Conservation (phyloP, 1,140 invertebrate species). For the Sminthurinus signatus region DNA sequence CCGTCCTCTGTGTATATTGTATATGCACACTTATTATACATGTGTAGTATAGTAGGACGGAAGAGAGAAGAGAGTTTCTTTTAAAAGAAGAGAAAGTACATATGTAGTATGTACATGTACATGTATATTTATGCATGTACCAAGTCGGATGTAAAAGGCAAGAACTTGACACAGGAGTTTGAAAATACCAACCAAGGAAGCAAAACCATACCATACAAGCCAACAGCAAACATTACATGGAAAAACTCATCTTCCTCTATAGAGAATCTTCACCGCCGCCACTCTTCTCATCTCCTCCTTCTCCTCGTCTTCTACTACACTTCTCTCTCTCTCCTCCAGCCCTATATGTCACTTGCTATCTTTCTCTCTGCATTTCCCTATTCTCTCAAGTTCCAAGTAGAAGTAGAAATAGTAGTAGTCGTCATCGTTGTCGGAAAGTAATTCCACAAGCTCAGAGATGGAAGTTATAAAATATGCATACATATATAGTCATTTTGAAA, state of each 20-base stretch:
- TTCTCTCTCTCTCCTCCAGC: slow-evolving; percentile 10
- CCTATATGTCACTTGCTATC: slow-evolving; percentile 4
- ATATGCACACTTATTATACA: too few relatives aligned
- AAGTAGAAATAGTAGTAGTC: too few relatives aligned
- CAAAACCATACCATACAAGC: slow-evolving; percentile 1
- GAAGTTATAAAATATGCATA: too few relatives aligned
- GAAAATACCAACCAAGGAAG: slow-evolving; percentile 2
- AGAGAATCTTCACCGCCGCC: slow-evolving; percentile 5
- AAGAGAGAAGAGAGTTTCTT: too few relatives aligned
- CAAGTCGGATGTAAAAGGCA: slow-evolving; percentile 20
- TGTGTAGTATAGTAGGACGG: too few relatives aligned
- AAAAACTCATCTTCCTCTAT: slow-evolving; percentile 15
- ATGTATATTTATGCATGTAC: too few relatives aligned
- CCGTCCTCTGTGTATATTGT: too few relatives aligned
- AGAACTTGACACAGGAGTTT: slow-evolving; percentile 17
- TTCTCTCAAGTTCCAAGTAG: neutral
- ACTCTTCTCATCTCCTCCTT: slow-evolving; percentile 4
- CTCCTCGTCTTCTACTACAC: neutral
- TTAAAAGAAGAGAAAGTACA: too few relatives aligned
- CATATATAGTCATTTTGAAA: too few relatives aligned
- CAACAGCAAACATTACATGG: slow-evolving; percentile 5
- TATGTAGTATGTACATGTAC: too few relatives aligned
- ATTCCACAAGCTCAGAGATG: too few relatives aligned
- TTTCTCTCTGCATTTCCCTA: neutral
- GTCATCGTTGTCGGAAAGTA: too few relatives aligned